Conservation (phyloP, 1,140 invertebrate species). For the Druon quercuslanigerum region DNA sequence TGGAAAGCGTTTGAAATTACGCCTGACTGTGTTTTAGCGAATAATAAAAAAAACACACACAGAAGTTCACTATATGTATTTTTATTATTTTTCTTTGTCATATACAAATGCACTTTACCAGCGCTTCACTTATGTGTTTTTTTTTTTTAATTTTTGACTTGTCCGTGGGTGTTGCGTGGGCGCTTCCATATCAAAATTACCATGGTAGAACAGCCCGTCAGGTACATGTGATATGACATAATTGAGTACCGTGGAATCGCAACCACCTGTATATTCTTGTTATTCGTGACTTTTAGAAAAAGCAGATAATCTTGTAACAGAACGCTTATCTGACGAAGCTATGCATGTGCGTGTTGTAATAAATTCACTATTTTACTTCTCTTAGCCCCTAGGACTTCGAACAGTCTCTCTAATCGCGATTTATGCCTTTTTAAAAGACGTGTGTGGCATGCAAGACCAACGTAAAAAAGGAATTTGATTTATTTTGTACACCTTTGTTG, state of each 20-base stretch:
- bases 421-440: conserved; percentile 14
- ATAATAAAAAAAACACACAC: background rate
- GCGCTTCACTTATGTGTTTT: conserved; percentile 5
- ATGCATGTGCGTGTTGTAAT: conserved; percentile 3
- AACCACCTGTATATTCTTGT: conserved; percentile 37
- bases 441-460: conserved; percentile 11
- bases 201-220: conserved; percentile 34
- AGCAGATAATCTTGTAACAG: conserved; percentile 19
- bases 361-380: conserved; percentile 11
- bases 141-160: background rate
- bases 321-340: conserved; percentile 21
- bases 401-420: conserved; percentile 20
- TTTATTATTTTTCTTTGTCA: background rate
- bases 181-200: conserved; percentile 42
- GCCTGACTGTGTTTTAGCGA: background rate
- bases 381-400: conserved; percentile 1
- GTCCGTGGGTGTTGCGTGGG: background rate
- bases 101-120: conserved; percentile 18
- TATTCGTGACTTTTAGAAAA: conserved; percentile 35
- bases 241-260: conserved; percentile 40
- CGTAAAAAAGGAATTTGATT: background rate
- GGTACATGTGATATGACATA: conserved; percentile 37
- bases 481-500: background rate
- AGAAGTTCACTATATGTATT: background rate
- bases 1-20: background rate